phyloP scores from a whole-genome alignment of 2,113 vertebrate species.

The Trematomus loennbergii region DNA sequence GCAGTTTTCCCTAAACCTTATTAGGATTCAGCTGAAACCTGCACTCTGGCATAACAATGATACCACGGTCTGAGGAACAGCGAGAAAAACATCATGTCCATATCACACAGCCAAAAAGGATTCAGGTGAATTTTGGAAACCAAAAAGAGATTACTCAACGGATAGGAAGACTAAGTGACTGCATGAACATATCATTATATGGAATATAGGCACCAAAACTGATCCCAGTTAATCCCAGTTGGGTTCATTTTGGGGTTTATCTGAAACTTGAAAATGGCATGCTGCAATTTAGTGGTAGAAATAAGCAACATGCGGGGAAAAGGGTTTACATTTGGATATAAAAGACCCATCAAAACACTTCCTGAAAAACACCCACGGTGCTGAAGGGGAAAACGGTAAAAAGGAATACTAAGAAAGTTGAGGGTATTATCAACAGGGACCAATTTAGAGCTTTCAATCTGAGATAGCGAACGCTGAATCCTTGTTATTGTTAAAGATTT shows the following conservation, averaged over 20 bases:
- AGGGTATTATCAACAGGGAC: no score
- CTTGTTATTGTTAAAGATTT: background rate
- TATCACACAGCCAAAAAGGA: background rate
- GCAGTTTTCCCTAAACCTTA: background rate
- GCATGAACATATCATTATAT: no score
- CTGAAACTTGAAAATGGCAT: no score
- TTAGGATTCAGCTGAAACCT: background rate
- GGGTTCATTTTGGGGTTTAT: no score
- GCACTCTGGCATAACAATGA: background rate
- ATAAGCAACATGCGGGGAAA: no score
- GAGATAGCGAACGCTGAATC: background rate
- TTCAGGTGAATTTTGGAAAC: background rate
- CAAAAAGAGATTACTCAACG: background rate
- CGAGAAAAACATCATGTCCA: background rate
- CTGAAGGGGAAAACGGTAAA: background rate
- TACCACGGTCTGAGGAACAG: conserved; percentile 13
- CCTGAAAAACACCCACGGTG: background rate
- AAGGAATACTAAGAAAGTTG: background rate
- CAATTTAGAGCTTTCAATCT: no score
- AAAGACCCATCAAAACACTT: background rate
- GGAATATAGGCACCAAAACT: no score
- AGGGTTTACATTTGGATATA: background rate
- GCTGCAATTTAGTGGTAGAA: no score
- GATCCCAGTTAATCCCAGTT: no score
- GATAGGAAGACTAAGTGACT: background rate